Conservation (phyloP, 2,797 vertebrate genomes). For the Xerus rutilus region DNA sequence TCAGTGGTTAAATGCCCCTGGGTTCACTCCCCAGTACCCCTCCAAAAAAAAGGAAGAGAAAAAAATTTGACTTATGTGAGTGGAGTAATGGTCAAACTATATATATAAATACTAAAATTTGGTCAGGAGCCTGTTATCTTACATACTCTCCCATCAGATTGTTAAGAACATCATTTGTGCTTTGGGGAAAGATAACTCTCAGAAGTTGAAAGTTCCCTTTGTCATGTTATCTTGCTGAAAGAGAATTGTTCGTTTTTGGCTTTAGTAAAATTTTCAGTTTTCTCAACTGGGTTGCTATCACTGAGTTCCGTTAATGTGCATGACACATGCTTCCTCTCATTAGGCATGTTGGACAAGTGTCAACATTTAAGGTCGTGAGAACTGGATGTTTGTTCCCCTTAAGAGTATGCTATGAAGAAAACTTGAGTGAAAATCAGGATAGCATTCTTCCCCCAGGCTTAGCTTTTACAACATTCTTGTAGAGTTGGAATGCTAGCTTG, state of each 20-base stretch:
- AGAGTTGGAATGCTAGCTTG: neutral
- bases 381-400: constrained; percentile 59
- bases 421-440: neutral
- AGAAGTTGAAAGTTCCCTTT: constrained; percentile 69
- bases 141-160: constrained; percentile 48
- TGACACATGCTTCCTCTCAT: constrained; percentile 52
- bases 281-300: neutral
- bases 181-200: constrained; percentile 71
- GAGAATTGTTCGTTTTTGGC: constrained; percentile 53
- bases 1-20: neutral
- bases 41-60: neutral
- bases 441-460: neutral
- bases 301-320: constrained; percentile 41
- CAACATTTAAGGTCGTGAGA: constrained; percentile 75
- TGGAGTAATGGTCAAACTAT: constrained; percentile 51
- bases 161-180: constrained; percentile 49
- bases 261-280: constrained; percentile 60
- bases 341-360: constrained; percentile 74
- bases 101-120: constrained; percentile 36
- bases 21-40: neutral
- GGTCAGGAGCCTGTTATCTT: constrained; percentile 63
- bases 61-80: constrained; percentile 33
- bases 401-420: neutral
- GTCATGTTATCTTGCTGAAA: constrained; percentile 53
- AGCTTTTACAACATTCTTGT: neutral